Evolutionary conservation across 2,888 invertebrate species (phyloP).

Genomic region (Tinea pellionella): DNA sequence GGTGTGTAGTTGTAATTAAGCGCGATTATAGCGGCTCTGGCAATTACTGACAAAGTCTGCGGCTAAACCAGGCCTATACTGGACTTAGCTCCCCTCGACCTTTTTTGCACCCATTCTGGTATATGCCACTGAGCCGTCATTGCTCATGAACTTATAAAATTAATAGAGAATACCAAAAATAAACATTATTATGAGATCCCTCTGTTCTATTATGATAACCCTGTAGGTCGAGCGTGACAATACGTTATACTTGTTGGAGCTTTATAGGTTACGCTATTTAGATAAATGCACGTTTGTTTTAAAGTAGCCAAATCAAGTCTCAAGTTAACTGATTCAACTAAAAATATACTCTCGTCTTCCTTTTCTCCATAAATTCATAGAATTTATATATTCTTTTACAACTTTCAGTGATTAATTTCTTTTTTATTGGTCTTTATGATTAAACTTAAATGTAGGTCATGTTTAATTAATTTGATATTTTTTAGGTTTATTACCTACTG

Average conservation of each 20-base stretch:
- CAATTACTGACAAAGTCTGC: slow-evolving; percentile 52
- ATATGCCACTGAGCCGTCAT: background rate
- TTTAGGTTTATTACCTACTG: too few relatives aligned
- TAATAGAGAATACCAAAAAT: background rate
- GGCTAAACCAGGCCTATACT: slow-evolving; percentile 20
- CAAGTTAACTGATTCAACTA: too few relatives aligned
- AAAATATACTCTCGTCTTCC: too few relatives aligned
- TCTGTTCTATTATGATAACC: background rate
- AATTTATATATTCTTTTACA: too few relatives aligned
- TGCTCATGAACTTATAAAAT: background rate
- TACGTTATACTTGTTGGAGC: background rate
- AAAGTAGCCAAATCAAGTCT: too few relatives aligned
- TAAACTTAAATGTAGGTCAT: too few relatives aligned
- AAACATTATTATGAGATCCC: background rate
- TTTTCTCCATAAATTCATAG: too few relatives aligned
- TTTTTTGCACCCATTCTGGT: background rate
- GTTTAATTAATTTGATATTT: too few relatives aligned
- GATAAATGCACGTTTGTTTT: background rate
- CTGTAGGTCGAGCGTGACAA: background rate
- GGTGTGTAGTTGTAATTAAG: slow-evolving; percentile 61
- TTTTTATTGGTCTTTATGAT: too few relatives aligned
- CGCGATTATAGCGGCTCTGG: slow-evolving; percentile 52
- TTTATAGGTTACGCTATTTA: background rate
- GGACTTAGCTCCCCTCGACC: background rate
- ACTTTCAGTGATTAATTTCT: too few relatives aligned